These are phyloP conservation scores for Campylomormyrus tamandua DNA, from an alignment of 2,113 vertebrate genomes.

Conservation along the genomic window DNA sequence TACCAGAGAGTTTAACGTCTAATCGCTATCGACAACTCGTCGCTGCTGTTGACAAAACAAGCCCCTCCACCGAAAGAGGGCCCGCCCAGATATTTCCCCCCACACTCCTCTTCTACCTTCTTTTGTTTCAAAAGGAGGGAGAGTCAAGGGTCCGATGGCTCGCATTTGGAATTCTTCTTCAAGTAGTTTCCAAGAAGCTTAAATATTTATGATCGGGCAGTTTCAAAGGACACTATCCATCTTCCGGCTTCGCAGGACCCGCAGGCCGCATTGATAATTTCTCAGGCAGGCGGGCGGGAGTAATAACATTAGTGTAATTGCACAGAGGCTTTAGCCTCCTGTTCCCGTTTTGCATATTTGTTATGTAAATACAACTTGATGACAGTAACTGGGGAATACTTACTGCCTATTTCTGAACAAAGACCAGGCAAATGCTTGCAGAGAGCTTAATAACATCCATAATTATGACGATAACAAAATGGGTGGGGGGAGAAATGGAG, in stretches of 20 bases:
- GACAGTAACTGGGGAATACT: slow-evolving; percentile 30
- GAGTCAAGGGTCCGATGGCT: slow-evolving; percentile 1
- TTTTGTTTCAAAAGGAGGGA: slow-evolving; percentile 33
- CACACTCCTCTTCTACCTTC: not conserved
- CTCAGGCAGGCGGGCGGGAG: slow-evolving; percentile 10
- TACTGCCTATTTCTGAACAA: slow-evolving; percentile 30
- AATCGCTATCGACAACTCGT: slow-evolving; percentile 56
- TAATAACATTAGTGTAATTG: slow-evolving; percentile 22
- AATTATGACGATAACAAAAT: slow-evolving; percentile 9
- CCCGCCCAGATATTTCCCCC: not conserved
- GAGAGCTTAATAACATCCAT: slow-evolving; percentile 20
- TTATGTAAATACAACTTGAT: slow-evolving; percentile 27
- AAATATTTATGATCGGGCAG: slow-evolving; percentile 25
- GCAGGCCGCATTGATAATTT: slow-evolving; percentile 28
- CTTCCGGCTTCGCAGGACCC: slow-evolving; percentile 8
- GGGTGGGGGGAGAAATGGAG: slow-evolving; percentile 25
- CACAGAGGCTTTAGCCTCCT: slow-evolving; percentile 13
- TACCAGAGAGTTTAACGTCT: slow-evolving; percentile 53
- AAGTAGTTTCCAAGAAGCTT: slow-evolving; percentile 18
- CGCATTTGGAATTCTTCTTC: slow-evolving; percentile 23
- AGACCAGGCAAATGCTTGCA: slow-evolving; percentile 12
- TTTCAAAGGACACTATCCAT: slow-evolving; percentile 20
- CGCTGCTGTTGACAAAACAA: slow-evolving; percentile 49
- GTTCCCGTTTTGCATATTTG: slow-evolving; percentile 20
- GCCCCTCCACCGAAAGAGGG: slow-evolving; percentile 20